Conservation (phyloP, 92 coral and sea anemone genomes). For the Phymanthus crucifer region DNA sequence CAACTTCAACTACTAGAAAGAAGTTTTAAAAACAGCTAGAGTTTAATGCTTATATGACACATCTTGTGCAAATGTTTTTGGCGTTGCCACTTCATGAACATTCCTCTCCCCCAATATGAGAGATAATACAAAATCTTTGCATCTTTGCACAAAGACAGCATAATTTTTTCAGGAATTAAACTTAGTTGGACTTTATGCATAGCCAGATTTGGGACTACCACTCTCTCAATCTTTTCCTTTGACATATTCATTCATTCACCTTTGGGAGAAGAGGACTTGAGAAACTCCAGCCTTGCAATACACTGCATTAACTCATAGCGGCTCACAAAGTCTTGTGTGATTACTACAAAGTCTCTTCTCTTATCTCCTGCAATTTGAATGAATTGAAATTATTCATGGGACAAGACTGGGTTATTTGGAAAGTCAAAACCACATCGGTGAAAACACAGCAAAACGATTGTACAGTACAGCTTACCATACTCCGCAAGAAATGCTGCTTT, state of each 20-base stretch:
- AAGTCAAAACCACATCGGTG: neutral
- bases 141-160: too few species aligned
- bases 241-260: constrained; percentile 34
- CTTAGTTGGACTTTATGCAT: too few species aligned
- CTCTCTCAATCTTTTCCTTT: neutral
- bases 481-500: constrained; percentile 73
- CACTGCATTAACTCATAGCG: constrained; percentile 88
- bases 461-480: constrained; percentile 31
- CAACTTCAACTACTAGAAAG: constrained; percentile 77
- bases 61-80: too few species aligned
- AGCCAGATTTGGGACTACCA: neutral
- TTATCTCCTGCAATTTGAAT: constrained; percentile 40
- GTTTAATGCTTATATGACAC: too few species aligned
- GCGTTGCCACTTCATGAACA: too few species aligned
- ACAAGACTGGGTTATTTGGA: too few species aligned
- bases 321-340: constrained; percentile 91
- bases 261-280: constrained; percentile 56
- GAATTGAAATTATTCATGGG: neutral
- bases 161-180: too few species aligned
- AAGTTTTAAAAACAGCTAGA: neutral
- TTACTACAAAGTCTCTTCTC: constrained; percentile 53
- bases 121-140: too few species aligned
- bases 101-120: too few species aligned
- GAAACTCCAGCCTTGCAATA: constrained; percentile 74
- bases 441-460: neutral